These are phyloP conservation scores for Ancistrus triradiatus DNA, from an alignment of 2,113 vertebrate species.

Conservation along the genomic window DNA sequence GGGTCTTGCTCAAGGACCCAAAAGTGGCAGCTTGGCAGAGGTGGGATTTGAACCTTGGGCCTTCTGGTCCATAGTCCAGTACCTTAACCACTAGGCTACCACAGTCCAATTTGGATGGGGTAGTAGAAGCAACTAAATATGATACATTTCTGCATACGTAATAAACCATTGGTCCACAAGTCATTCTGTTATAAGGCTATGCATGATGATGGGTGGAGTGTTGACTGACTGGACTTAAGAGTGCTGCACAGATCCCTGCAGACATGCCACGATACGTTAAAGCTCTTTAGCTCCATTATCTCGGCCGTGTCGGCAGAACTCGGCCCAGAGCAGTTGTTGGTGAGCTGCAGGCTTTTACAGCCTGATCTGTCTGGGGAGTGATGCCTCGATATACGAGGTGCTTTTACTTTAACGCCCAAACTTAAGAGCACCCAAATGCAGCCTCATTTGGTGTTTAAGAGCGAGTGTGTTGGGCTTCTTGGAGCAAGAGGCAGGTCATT, in stretches of 20 bases:
- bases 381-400: slow-evolving; percentile 1
- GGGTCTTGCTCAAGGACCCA: no score
- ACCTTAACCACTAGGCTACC: no score
- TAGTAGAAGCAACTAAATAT: no score
- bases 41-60: no score
- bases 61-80: no score
- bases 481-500: slow-evolving; percentile 16
- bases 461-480: slow-evolving; percentile 7
- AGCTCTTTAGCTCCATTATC: slow-evolving; percentile 22
- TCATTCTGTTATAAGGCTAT: no score
- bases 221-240: no score
- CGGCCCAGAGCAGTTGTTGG: slow-evolving; percentile 10
- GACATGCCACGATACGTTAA: neutral
- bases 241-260: neutral
- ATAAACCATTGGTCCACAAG: no score
- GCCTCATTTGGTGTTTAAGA: slow-evolving; percentile 7
- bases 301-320: neutral
- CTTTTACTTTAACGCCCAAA: slow-evolving; percentile 1
- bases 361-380: neutral
- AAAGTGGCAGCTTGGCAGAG: no score
- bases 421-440: slow-evolving; percentile 23
- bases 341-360: neutral
- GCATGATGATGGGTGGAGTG: no score
- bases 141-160: no score
- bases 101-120: no score